phyloP scores from a whole-genome alignment of 2,797 vertebrate species.

The Amazona ochrocephala region DNA sequence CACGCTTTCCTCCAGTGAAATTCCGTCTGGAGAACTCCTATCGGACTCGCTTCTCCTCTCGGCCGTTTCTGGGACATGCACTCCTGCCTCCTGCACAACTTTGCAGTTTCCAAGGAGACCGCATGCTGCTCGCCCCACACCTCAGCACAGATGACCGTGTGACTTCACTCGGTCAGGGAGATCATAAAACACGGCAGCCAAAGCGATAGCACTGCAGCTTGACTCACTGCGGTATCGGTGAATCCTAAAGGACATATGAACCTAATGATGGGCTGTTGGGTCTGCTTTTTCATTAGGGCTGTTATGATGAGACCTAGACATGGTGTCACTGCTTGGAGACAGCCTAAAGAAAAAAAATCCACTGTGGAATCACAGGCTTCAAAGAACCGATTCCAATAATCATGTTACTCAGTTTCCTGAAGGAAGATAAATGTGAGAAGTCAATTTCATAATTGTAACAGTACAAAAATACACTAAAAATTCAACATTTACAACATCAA shows the following conservation, averaged over 20 bases:
- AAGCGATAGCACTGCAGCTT: not conserved
- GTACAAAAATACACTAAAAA: conserved; percentile 37
- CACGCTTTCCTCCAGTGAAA: not conserved
- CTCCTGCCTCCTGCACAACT: not conserved
- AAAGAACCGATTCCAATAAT: conserved; percentile 45
- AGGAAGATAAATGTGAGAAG: conserved; percentile 40
- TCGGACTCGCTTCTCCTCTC: not conserved
- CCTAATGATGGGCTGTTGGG: not conserved
- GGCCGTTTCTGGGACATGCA: not conserved
- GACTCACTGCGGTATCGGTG: conserved; percentile 31
- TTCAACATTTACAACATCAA: conserved; percentile 15
- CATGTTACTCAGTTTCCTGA: conserved; percentile 27
- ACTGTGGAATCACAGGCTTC: not conserved
- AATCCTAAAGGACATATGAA: conserved; percentile 60
- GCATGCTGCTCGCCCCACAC: conserved; percentile 41
- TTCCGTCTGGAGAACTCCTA: not conserved
- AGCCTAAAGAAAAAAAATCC: conserved; percentile 1
- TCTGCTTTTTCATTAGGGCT: conserved; percentile 56
- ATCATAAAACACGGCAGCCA: conserved; percentile 54
- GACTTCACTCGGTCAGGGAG: conserved; percentile 60
- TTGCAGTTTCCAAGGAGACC: conserved; percentile 57
- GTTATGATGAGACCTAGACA: conserved; percentile 63
- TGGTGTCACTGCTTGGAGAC: conserved; percentile 68
- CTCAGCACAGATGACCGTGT: not conserved
- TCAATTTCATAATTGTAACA: not conserved